Evolutionary conservation across 2,113 vertebrate genomes (phyloP), one percentile per base, ranked within the genome.

Genomic region (Oryzias javanicus): DNA sequence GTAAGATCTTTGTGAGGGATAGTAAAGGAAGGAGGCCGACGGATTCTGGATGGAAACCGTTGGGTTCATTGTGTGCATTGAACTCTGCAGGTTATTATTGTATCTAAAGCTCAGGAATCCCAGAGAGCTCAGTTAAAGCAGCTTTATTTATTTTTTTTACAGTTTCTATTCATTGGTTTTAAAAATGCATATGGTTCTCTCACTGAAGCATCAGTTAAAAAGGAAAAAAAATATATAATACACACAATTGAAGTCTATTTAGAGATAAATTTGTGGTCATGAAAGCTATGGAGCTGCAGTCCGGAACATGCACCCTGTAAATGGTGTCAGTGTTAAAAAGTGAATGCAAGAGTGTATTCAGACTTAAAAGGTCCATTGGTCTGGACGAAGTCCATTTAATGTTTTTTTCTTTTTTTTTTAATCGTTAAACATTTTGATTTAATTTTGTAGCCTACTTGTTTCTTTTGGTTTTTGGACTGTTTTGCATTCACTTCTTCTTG

Each of bases 81-180:
- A 69, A 70, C 62, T 14, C 50, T 19, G 14, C 64, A 55, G 60
- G 49, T 42, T 68, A 64, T 77, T 46, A 69, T 35, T 35, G 35
- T 35, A 12, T 58, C 55, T 57, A 57, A 57, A 25, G 56, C 68
- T 47, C 47, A 64, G 77, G 68, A 72, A 59, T 62, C 67, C 52
- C 5, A 44, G 68, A 76, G 60, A 49, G 22, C 17, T 62, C 45
- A 45, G 54, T 69, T 42, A 67, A 71, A 54, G 60, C 64, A 57
- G 74, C 56, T 70, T 64, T 46, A n/a, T 22, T 22, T 22, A 22
- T 61, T 70, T 64, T 82, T 60, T 67, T 27, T 5, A 27, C 25
- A 27, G 25, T 6, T 72, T 24, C 53, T 35, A 77, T 50, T 79
- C 71, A 78, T 67, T 76, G 55, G 64, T 46, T 48, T 20, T 68